Conservation (phyloP, 1,140 invertebrate genomes). For the Theocolax elegans region DNA sequence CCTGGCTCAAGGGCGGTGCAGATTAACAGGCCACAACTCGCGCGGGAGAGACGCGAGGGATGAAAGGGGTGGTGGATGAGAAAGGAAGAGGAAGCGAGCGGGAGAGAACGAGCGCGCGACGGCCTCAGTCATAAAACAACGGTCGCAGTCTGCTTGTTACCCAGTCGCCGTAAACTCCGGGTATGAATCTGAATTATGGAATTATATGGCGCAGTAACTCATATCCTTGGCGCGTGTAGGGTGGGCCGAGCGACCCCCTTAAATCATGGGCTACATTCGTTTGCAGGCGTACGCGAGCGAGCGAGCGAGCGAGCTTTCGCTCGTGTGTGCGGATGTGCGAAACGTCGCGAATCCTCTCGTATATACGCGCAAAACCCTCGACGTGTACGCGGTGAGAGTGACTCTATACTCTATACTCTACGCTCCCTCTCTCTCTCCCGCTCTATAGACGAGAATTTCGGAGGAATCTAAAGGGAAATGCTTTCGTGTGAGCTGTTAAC, state of each 20-base stretch:
- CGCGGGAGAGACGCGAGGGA: slow-evolving; percentile 9
- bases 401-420: too few relatives aligned
- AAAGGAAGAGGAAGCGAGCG: slow-evolving; percentile 22
- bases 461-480: too few relatives aligned
- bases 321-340: background rate
- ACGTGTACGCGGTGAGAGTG: background rate
- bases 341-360: background rate
- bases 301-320: background rate
- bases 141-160: slow-evolving; percentile 60
- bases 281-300: slow-evolving; percentile 39
- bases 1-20: slow-evolving; percentile 9
- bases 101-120: slow-evolving; percentile 1
- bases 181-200: slow-evolving; percentile 62
- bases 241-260: slow-evolving; percentile 51
- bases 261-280: slow-evolving; percentile 57
- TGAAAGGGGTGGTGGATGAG: slow-evolving; percentile 9
- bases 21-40: slow-evolving; percentile 20
- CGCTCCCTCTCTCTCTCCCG: too few relatives aligned
- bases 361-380: background rate
- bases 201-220: slow-evolving; percentile 60
- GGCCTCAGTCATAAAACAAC: slow-evolving; percentile 55
- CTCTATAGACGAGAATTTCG: too few relatives aligned
- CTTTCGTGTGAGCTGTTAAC: too few relatives aligned
- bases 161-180: slow-evolving; percentile 59
- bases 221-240: slow-evolving; percentile 55